Evolutionary conservation across 1,140 invertebrate genomes (phyloP).

Genomic region (Vanessa tameamea): DNA sequence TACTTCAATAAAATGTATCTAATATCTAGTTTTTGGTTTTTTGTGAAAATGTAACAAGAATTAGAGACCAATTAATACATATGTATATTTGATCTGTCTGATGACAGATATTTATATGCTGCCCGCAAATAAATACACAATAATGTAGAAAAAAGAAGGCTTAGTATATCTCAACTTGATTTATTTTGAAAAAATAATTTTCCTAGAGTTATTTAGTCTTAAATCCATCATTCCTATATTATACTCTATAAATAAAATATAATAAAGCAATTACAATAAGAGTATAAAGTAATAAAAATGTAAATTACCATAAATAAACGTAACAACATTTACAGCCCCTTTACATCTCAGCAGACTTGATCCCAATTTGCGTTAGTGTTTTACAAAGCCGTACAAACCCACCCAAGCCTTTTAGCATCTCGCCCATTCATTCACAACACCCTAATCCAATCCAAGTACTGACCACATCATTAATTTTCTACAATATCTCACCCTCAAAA

Average conservation of each 20-base stretch:
- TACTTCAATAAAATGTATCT: no score
- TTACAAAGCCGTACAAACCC: slow-evolving; percentile 63
- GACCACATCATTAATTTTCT: slow-evolving; percentile 79
- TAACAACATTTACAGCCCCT: slow-evolving; percentile 44
- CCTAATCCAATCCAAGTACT: slow-evolving; percentile 71
- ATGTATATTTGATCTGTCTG: no score
- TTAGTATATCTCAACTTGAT: no score
- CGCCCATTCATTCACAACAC: slow-evolving; percentile 57
- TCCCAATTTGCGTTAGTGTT: slow-evolving; percentile 66
- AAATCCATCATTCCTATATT: background rate
- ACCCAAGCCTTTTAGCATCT: slow-evolving; percentile 65
- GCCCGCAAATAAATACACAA: no score
- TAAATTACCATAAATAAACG: slow-evolving; percentile 24
- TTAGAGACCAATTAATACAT: no score
- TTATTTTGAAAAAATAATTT: no score
- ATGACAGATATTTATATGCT: no score
- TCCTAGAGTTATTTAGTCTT: no score
- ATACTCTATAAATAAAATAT: background rate
- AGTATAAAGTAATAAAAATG: slow-evolving; percentile 7
- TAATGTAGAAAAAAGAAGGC: no score
- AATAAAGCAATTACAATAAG: background rate
- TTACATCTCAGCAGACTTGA: slow-evolving; percentile 13
- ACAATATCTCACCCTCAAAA: slow-evolving; percentile 74
- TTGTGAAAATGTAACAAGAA: no score
- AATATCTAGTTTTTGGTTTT: no score